These are phyloP conservation scores for Ancistrus triradiatus DNA, from an alignment of 2,113 vertebrate genomes.

Conservation along the genomic window DNA sequence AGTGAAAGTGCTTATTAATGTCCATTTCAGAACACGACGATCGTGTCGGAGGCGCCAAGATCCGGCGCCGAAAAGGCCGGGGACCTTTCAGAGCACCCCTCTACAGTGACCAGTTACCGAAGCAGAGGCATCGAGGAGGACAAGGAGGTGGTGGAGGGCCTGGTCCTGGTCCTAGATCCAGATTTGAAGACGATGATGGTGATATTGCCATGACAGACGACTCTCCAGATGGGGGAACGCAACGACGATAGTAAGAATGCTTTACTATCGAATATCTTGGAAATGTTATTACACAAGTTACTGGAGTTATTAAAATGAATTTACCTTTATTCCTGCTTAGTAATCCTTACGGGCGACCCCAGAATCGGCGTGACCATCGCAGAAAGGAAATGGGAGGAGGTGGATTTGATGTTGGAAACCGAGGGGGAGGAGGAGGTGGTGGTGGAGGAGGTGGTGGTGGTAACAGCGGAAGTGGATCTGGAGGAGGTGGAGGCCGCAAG, in stretches of 20 bases:
- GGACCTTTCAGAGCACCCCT: slow-evolving; percentile 49
- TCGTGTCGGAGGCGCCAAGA: slow-evolving; percentile 42
- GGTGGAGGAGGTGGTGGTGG: slow-evolving; percentile 18
- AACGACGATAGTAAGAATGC: slow-evolving; percentile 44
- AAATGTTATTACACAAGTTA: too few species aligned
- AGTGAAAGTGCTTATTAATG: background rate
- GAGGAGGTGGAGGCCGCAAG: slow-evolving; percentile 29
- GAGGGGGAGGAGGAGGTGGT: slow-evolving; percentile 7
- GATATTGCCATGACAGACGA: slow-evolving; percentile 45
- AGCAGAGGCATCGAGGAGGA: slow-evolving; percentile 39
- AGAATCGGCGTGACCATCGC: slow-evolving; percentile 35
- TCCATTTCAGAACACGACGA: slow-evolving; percentile 49
- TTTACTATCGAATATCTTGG: too few species aligned
- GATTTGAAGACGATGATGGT: slow-evolving; percentile 47
- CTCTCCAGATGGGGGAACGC: slow-evolving; percentile 30
- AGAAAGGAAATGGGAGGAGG: slow-evolving; percentile 34
- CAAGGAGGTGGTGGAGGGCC: slow-evolving; percentile 22
- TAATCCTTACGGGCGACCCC: slow-evolving; percentile 43
- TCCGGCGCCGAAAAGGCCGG: slow-evolving; percentile 42
- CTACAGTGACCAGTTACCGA: slow-evolving; percentile 45
- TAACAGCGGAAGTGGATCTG: background rate
- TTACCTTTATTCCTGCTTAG: slow-evolving; percentile 11
- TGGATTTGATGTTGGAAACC: too few species aligned
- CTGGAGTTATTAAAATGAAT: too few species aligned
- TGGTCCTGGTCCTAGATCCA: slow-evolving; percentile 33